phyloP scores from a whole-genome alignment of 2,888 invertebrate species.

The Phania funesta region DNA sequence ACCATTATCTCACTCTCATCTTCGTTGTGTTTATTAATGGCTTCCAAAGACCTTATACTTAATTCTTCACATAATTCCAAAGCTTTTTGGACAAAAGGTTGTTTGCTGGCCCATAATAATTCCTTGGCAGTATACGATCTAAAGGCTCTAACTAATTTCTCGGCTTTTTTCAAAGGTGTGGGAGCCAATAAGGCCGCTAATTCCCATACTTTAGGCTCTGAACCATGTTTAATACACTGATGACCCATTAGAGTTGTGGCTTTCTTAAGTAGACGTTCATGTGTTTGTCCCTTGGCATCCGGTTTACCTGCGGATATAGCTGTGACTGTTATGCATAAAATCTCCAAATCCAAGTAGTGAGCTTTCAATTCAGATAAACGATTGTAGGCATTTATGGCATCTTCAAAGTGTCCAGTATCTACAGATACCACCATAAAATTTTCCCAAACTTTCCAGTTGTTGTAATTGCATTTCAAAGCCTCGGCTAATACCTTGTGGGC shows the following conservation, averaged over 20 bases:
- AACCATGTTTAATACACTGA: constrained; percentile 81
- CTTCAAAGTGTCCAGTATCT: constrained; percentile 92
- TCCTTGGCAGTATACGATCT: constrained; percentile 86
- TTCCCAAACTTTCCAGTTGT: constrained; percentile 97
- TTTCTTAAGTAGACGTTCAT: constrained; percentile 77
- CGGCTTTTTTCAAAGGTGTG: constrained; percentile 82
- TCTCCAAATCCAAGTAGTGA: constrained; percentile 88
- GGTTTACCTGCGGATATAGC: constrained; percentile 84
- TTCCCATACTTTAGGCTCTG: constrained; percentile 89
- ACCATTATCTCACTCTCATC: constrained; percentile 82
- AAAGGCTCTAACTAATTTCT: constrained; percentile 89
- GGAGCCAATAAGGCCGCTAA: constrained; percentile 88
- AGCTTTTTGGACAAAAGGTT: constrained; percentile 83
- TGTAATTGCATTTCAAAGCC: constrained; percentile 94
- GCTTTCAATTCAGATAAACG: constrained; percentile 92
- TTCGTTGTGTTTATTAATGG: constrained; percentile 80
- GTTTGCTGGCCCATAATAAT: constrained; percentile 82
- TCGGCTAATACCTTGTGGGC: constrained; percentile 93
- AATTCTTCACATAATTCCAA: constrained; percentile 83
- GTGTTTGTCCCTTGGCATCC: constrained; percentile 84
- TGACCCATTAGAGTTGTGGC: constrained; percentile 76
- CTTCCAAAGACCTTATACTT: constrained; percentile 83
- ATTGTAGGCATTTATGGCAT: constrained; percentile 91
- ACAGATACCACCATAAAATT: constrained; percentile 93
- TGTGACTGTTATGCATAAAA: constrained; percentile 86